These are phyloP conservation scores for Hedychridium roseum DNA, from an alignment of 2,888 invertebrate species.

Conservation along the genomic window DNA sequence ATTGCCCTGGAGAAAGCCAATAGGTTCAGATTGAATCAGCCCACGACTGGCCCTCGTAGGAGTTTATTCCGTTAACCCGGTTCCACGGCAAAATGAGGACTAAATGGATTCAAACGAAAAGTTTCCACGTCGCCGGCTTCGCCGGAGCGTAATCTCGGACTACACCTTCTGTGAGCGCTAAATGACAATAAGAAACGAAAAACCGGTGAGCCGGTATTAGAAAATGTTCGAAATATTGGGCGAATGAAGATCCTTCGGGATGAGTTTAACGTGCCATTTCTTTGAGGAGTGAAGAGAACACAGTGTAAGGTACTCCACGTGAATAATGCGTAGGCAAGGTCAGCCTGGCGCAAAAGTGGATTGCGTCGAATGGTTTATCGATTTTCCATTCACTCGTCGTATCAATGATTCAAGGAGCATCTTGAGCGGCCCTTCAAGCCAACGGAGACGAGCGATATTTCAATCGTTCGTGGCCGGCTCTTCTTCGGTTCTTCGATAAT, in stretches of 20 bases:
- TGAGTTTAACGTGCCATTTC: too few species aligned
- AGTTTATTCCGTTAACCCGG: conserved; percentile 21
- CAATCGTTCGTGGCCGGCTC: conserved; percentile 2
- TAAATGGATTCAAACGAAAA: conserved; percentile 17
- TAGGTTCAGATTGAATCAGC: conserved; percentile 28
- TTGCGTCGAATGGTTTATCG: conserved; percentile 26
- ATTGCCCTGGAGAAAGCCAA: conserved; percentile 28
- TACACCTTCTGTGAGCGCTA: too few species aligned
- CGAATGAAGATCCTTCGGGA: too few species aligned
- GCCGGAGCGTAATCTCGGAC: too few species aligned
- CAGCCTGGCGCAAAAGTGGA: conserved; percentile 10
- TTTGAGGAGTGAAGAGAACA: too few species aligned
- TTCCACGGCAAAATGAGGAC: conserved; percentile 15
- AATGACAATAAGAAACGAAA: too few species aligned
- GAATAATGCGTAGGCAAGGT: too few species aligned
- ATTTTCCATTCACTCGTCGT: conserved; percentile 40
- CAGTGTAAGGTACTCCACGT: too few species aligned
- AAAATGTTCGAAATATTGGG: too few species aligned
- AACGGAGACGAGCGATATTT: conserved; percentile 6
- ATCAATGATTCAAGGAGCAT: conserved; percentile 32
- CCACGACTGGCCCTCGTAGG: conserved; percentile 5
- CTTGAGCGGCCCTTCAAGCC: conserved; percentile 13
- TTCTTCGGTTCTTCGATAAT: background rate
- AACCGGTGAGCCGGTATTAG: too few species aligned
- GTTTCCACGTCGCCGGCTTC: conserved; percentile 1